Percentiles rank a stretch among this genome's conserved stretches.
Evolutionary conservation across 2,888 invertebrate genomes (phyloP).

Genomic region (Aproaerema taeniolella): DNA sequence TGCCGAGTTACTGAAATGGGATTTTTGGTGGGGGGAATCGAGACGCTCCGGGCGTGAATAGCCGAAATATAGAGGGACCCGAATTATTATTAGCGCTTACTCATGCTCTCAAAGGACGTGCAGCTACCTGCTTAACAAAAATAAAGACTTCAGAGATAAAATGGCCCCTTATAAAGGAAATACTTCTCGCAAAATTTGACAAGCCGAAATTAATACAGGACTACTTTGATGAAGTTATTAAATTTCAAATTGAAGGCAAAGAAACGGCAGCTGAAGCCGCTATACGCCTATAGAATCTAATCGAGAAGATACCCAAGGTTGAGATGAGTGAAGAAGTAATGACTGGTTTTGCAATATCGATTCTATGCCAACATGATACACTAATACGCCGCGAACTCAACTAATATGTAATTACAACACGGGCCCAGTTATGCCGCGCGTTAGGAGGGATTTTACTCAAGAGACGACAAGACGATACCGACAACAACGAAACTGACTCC

Average conservation of each 20-base stretch:
- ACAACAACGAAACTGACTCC: not conserved
- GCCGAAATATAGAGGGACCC: constrained; percentile 17
- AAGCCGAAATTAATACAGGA: no score
- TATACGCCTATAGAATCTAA: not conserved
- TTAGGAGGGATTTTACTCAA: not conserved
- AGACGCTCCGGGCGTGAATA: no score
- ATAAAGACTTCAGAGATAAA: constrained; percentile 7
- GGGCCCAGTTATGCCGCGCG: constrained; percentile 2
- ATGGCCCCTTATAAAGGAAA: constrained; percentile 13
- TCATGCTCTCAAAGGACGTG: constrained; percentile 12
- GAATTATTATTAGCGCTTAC: constrained; percentile 11
- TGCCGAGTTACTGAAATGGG: constrained; percentile 21
- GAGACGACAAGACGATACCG: constrained; percentile 6
- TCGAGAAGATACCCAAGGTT: constrained; percentile 17
- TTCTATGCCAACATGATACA: not conserved
- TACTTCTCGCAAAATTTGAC: constrained; percentile 15
- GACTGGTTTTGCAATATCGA: not conserved
- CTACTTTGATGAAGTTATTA: constrained; percentile 15
- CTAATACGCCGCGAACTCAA: constrained; percentile 1
- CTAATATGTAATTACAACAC: not conserved
- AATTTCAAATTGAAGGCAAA: constrained; percentile 16
- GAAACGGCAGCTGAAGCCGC: constrained; percentile 13
- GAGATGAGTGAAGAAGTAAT: constrained; percentile 9
- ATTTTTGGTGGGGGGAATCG: no score
- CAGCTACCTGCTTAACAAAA: constrained; percentile 12